These are phyloP conservation scores for Burhinus oedicnemus DNA, from an alignment of 2,113 vertebrate genomes.

Conservation along the genomic window DNA sequence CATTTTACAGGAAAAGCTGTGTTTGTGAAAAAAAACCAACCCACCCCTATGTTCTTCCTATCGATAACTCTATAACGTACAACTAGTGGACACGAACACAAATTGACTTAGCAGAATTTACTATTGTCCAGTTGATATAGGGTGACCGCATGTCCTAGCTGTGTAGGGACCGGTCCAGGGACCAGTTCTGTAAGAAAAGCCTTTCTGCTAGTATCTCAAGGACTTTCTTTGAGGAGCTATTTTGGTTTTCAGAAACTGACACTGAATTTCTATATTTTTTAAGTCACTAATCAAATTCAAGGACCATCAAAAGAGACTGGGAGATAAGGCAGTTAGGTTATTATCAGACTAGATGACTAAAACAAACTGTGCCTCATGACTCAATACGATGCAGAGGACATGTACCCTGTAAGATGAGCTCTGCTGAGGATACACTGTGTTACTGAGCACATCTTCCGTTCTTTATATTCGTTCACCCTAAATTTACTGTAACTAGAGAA, in stretches of 20 bases:
- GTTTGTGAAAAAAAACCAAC: background rate
- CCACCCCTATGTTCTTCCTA: background rate
- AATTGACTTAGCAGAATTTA: background rate
- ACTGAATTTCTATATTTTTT: background rate
- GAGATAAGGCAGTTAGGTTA: background rate
- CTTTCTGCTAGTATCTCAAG: background rate
- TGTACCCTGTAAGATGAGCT: background rate
- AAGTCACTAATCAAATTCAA: background rate
- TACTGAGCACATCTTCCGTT: background rate
- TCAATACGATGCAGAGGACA: background rate
- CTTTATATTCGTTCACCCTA: conserved; percentile 26
- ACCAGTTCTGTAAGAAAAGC: background rate
- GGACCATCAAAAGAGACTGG: background rate
- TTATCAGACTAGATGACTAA: background rate
- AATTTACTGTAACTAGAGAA: conserved; percentile 48
- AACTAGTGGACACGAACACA: background rate
- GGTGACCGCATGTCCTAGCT: background rate
- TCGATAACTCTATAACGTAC: background rate
- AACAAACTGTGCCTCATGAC: background rate
- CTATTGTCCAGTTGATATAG: accelerated
- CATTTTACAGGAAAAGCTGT: background rate
- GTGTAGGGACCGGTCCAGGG: background rate
- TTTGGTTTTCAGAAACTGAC: background rate
- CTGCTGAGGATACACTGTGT: background rate
- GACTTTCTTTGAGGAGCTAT: background rate